Conservation (phyloP, 1,140 invertebrate species). For the Xylocopa sonorina region DNA sequence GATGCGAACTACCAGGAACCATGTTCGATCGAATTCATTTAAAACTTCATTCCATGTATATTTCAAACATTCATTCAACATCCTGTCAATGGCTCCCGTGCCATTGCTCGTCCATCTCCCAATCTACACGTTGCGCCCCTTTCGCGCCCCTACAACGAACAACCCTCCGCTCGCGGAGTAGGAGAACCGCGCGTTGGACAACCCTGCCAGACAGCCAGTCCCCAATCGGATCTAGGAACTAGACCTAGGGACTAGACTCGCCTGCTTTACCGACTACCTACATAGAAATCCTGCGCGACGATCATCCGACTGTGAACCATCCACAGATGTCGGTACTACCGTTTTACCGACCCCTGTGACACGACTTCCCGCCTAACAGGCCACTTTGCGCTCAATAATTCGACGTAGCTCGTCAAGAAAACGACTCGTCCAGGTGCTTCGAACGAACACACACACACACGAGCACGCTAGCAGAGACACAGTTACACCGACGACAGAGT, state of each 20-base stretch:
- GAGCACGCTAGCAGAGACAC: background rate
- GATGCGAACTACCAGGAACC: background rate
- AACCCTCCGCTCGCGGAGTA: slow-evolving; percentile 10
- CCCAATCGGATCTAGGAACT: slow-evolving; percentile 42
- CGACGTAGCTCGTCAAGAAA: background rate
- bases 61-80: slow-evolving; percentile 31
- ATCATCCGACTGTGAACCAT: slow-evolving; percentile 44
- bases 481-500: background rate
- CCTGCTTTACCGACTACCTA: slow-evolving; percentile 77
- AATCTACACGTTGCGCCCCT: slow-evolving; percentile 15
- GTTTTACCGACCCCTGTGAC: slow-evolving; percentile 65
- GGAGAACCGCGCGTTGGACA: slow-evolving; percentile 62
- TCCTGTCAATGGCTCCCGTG: slow-evolving; percentile 27
- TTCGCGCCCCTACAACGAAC: slow-evolving; percentile 33
- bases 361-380: slow-evolving; percentile 34
- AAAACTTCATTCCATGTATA: too few relatives aligned
- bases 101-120: slow-evolving; percentile 20
- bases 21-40: slow-evolving; percentile 7
- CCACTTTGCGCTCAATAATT: slow-evolving; percentile 48
- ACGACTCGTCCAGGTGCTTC: background rate
- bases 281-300: slow-evolving; percentile 6
- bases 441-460: background rate
- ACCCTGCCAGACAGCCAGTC: slow-evolving; percentile 52
- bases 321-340: slow-evolving; percentile 74
- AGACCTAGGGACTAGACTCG: slow-evolving; percentile 51